These are phyloP conservation scores for Hiodon tergisus DNA, from an alignment of 2,113 vertebrate genomes.

Conservation along the genomic window DNA sequence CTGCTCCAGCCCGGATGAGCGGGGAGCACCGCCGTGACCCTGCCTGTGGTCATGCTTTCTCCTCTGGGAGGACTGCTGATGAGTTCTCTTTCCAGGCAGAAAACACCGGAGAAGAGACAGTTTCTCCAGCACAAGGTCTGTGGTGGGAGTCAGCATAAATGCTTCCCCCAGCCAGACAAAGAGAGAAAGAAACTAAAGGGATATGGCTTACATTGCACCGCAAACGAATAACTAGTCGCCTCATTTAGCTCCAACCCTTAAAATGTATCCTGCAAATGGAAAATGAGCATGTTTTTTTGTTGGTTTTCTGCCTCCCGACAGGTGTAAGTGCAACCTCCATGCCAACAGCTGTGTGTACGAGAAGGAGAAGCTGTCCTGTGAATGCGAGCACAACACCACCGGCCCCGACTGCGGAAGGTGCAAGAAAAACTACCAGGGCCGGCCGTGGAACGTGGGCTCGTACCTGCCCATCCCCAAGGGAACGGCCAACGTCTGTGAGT, in stretches of 20 bases:
- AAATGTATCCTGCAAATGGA: not conserved
- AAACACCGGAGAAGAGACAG: slow-evolving; percentile 35
- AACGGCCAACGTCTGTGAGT: slow-evolving; percentile 97
- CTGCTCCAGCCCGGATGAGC: too few relatives aligned
- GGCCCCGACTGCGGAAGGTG: slow-evolving; percentile 91
- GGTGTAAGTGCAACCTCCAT: slow-evolving; percentile 95
- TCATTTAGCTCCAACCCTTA: not conserved
- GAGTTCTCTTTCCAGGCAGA: slow-evolving; percentile 41
- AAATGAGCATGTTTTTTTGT: not conserved
- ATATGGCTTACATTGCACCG: not conserved
- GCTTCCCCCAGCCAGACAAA: not conserved
- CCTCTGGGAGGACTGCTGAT: slow-evolving; percentile 46
- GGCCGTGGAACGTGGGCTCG: slow-evolving; percentile 87
- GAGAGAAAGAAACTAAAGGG: not conserved
- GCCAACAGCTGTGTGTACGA: slow-evolving; percentile 89
- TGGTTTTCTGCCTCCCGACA: slow-evolving; percentile 46
- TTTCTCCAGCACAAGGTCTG: not conserved
- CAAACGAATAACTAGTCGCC: not conserved
- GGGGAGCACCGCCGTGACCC: slow-evolving; percentile 37
- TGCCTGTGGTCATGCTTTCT: slow-evolving; percentile 43
- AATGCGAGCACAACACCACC: slow-evolving; percentile 95
- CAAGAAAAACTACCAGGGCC: slow-evolving; percentile 91
- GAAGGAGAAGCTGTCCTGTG: slow-evolving; percentile 84
- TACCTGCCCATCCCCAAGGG: slow-evolving; percentile 95
- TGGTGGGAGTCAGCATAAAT: not conserved